Evolutionary conservation across 2,797 vertebrate species (phyloP).

Genomic region (Chiroxiphia lanceolata): DNA sequence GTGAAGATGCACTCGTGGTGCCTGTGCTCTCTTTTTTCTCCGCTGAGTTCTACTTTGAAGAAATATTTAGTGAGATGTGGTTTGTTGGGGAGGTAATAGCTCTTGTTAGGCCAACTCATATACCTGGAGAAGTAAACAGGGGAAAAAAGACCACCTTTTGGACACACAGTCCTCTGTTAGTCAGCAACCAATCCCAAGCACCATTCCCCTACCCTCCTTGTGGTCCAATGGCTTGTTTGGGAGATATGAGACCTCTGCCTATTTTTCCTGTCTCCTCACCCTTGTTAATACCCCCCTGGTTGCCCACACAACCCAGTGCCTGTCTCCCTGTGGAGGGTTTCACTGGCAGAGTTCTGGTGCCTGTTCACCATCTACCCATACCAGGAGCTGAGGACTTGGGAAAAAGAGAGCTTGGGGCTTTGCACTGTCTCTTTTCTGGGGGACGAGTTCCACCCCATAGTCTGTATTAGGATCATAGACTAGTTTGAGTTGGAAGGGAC

Average conservation of each 20-base stretch:
- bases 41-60: not conserved
- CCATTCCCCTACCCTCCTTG: accelerated
- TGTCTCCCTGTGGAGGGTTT: not conserved
- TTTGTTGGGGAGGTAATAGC: not conserved
- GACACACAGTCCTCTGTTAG: not conserved
- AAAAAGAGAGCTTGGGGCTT: not conserved
- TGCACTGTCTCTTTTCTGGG: not conserved
- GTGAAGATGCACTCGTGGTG: not conserved
- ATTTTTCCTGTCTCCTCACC: not conserved
- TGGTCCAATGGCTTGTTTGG: not conserved
- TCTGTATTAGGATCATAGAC: not conserved
- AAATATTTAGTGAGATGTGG: not conserved
- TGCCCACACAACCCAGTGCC: not conserved
- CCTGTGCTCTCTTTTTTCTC: not conserved
- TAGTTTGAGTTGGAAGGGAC: not conserved
- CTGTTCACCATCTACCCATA: not conserved
- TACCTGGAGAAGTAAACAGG: not conserved
- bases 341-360: not conserved
- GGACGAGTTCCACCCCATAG: not conserved
- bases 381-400: not conserved
- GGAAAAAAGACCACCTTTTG: not conserved
- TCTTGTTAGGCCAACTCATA: not conserved
- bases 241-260: not conserved
- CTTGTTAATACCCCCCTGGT: not conserved
- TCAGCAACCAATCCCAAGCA: not conserved